phyloP scores from a whole-genome alignment of 2,797 vertebrate species.

The Hydrolagus colliei region DNA sequence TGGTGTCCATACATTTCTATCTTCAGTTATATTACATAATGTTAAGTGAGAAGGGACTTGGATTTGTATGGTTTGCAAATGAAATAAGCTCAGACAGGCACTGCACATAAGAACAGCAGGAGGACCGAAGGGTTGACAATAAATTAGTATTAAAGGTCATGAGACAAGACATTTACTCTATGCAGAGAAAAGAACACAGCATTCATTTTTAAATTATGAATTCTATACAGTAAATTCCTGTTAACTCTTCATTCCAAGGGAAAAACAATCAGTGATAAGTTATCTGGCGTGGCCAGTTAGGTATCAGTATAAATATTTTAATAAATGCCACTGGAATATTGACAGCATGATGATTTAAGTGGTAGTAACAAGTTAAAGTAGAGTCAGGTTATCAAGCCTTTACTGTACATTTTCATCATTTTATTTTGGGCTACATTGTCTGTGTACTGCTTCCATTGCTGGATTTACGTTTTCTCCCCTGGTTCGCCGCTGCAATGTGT shows the following conservation, averaged over 20 bases:
- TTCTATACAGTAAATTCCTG: too few relatives aligned
- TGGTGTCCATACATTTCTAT: background rate
- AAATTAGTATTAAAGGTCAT: slow-evolving; percentile 22
- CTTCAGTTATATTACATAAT: slow-evolving; percentile 5
- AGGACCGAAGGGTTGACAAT: slow-evolving; percentile 13
- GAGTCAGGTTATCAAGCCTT: background rate
- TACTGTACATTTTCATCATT: background rate
- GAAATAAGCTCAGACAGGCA: background rate
- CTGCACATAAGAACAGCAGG: slow-evolving; percentile 4
- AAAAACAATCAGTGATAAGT: too few relatives aligned
- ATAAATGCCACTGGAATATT: too few relatives aligned
- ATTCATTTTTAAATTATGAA: slow-evolving; percentile 1
- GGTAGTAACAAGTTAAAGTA: too few relatives aligned
- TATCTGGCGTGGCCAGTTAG: too few relatives aligned
- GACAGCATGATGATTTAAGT: too few relatives aligned
- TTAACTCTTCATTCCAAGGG: too few relatives aligned
- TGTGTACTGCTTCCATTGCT: background rate
- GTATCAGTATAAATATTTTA: too few relatives aligned
- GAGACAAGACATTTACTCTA: background rate
- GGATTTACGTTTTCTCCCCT: background rate
- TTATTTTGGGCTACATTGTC: background rate
- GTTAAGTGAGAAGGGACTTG: background rate
- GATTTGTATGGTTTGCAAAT: background rate
- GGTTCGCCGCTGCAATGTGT: background rate
- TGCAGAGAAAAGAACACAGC: background rate